Conservation (phyloP, 2,888 invertebrate species). For the Tipula helvola region DNA sequence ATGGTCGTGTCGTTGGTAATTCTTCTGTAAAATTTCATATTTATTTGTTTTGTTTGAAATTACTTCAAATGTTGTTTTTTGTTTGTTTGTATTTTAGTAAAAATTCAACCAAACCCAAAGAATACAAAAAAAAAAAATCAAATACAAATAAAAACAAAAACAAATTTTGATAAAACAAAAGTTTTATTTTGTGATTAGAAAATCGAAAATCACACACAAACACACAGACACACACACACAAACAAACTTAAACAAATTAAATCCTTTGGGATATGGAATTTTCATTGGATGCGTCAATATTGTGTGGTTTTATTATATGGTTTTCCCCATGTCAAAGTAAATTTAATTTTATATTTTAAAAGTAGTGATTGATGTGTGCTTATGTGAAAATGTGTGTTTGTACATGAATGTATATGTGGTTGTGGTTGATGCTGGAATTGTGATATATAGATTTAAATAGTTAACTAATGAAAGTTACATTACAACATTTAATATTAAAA, state of each 20-base stretch:
- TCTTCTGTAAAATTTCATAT: slow-evolving; percentile 19
- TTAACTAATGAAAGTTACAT: no score
- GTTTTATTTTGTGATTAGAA: background rate
- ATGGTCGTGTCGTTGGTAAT: slow-evolving; percentile 45
- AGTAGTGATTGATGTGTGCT: background rate
- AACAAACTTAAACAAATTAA: background rate
- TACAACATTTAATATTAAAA: no score
- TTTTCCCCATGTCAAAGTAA: background rate
- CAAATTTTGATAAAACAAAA: background rate
- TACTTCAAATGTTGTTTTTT: background rate
- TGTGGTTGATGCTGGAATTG: background rate
- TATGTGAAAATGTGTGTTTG: background rate
- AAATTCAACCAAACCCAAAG: background rate
- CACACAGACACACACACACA: background rate
- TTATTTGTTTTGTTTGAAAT: background rate
- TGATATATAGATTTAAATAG: background rate
- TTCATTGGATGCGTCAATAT: background rate
- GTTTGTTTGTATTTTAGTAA: background rate
- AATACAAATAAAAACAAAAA: background rate
- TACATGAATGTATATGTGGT: background rate
- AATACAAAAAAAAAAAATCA: background rate
- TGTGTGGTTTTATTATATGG: background rate
- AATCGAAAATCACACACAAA: background rate
- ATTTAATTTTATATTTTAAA: background rate
- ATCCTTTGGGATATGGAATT: background rate